Evolutionary conservation across 1,140 invertebrate genomes (phyloP).

Genomic region (Cryptotermes secundus): DNA sequence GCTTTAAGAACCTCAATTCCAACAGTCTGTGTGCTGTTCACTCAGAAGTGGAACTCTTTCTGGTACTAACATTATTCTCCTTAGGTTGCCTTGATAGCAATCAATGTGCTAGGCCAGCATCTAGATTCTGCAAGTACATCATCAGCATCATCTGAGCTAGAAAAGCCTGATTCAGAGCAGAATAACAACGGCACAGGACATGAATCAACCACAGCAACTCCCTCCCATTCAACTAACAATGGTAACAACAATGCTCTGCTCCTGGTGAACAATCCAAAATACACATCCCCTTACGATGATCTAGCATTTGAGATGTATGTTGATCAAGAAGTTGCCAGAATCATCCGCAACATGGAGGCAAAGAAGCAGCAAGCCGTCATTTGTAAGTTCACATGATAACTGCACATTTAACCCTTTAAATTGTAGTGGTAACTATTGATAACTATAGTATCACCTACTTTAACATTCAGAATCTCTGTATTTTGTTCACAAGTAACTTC

Average conservation of each 20-base stretch:
- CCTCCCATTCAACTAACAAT: constrained; percentile 12
- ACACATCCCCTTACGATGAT: constrained; percentile 87
- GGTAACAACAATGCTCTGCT: constrained; percentile 32
- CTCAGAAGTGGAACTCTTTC: too few relatives aligned
- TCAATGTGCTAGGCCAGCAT: constrained; percentile 70
- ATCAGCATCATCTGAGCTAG: not conserved
- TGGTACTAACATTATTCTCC: not conserved
- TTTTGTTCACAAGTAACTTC: too few relatives aligned
- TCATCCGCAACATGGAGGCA: constrained; percentile 83
- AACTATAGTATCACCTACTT: too few relatives aligned
- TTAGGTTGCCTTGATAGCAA: constrained; percentile 70
- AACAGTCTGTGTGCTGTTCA: too few relatives aligned
- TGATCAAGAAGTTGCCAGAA: constrained; percentile 85
- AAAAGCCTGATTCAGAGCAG: constrained; percentile 20
- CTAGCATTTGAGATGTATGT: constrained; percentile 97
- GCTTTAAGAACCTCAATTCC: too few relatives aligned
- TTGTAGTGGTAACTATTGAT: too few relatives aligned
- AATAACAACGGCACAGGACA: constrained; percentile 30
- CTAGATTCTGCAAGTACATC: constrained; percentile 39
- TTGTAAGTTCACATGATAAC: constrained; percentile 48
- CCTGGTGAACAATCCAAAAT: constrained; percentile 52
- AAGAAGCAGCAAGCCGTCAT: constrained; percentile 83
- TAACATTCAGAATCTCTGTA: too few relatives aligned
- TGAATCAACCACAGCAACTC: constrained; percentile 25
- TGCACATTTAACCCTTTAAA: not conserved